Base-by-base conservation (phyloP, 1,140 invertebrate species). In the Ganaspis sp. region DNA sequence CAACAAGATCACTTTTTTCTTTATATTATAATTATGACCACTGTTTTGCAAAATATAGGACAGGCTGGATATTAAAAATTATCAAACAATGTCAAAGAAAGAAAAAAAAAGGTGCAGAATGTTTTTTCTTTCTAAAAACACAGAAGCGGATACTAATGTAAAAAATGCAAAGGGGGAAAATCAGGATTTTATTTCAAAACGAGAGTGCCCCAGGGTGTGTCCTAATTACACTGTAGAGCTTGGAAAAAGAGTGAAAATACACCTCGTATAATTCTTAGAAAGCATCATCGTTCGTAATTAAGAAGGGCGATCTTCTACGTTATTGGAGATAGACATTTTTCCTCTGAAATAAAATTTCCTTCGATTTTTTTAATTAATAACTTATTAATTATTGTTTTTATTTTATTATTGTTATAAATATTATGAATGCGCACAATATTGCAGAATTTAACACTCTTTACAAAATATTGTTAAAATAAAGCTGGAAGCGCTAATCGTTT, bases 161-260 rank as follows among this genome's bases (percentile, higher is more conserved):
- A 15, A 49, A 49, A 8, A 64, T n/a, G 23, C 21, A 23, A 11
- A 11, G 15, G 11, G 23, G 23, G 29, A 26, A 26, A 29, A 49
- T 72, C 42, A 58, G 6, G 42, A 12, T 53, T 53, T 26, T 70
- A 77, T 80, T 75, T 21, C 37, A 29, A 76, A 40, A 40, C 11
- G 9, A 45, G 19, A 64, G 11, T 19, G 70, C 79, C 76, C 69
- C 19, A 69, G 72, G 82, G 49, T 72, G 76, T 79, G 84, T 80
- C 79, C 83, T 85, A 83, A 86, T 86, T 86, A 86, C 83, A 72
- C 40, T 70, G 69, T 19, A 75, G 64, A 54, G 42, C 69, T 69
- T 72, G 54, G 77, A 76, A 79, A 78, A 79, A 86, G 71, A 76
- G 19, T 75, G 37, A 26, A 42, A 72, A 71, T 6, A 17, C 75